Conservation (phyloP, 2,888 invertebrate genomes). For the Lasioglossum calceatum region DNA sequence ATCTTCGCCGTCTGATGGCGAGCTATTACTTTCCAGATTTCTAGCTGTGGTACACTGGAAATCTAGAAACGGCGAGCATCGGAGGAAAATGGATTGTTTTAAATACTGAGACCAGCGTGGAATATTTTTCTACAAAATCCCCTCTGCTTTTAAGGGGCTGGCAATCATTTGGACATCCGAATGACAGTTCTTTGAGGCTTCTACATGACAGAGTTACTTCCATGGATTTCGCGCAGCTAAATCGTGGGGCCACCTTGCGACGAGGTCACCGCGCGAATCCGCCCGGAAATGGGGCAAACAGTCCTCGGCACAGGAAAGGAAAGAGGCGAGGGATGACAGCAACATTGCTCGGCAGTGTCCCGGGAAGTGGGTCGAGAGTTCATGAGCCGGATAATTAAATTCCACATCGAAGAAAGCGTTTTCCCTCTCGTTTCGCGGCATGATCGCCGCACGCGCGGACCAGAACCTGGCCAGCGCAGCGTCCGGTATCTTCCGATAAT, state of each 20-base stretch:
- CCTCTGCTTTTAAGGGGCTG: not conserved
- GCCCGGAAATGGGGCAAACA: constrained; percentile 46
- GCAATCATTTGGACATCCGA: not conserved
- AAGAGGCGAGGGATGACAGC: constrained; percentile 42
- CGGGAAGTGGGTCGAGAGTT: constrained; percentile 81
- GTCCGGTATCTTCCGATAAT: constrained; percentile 31
- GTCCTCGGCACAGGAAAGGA: constrained; percentile 23
- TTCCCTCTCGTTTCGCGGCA: constrained; percentile 78
- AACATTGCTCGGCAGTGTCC: constrained; percentile 40
- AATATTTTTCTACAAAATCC: no score
- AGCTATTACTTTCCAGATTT: constrained; percentile 8
- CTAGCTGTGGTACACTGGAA: not conserved
- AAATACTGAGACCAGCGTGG: no score
- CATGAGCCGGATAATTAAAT: constrained; percentile 80
- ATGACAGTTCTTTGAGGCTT: not conserved
- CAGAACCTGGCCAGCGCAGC: constrained; percentile 44
- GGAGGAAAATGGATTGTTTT: not conserved
- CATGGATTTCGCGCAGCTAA: not conserved
- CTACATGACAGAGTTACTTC: not conserved
- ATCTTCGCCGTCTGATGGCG: not conserved
- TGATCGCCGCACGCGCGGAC: constrained; percentile 35
- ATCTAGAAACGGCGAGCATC: not conserved
- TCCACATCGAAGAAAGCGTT: constrained; percentile 81
- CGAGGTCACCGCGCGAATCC: constrained; percentile 21
- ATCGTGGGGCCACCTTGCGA: not conserved